phyloP scores from a whole-genome alignment of 2,113 vertebrate species.

The Pterocles gutturalis region DNA sequence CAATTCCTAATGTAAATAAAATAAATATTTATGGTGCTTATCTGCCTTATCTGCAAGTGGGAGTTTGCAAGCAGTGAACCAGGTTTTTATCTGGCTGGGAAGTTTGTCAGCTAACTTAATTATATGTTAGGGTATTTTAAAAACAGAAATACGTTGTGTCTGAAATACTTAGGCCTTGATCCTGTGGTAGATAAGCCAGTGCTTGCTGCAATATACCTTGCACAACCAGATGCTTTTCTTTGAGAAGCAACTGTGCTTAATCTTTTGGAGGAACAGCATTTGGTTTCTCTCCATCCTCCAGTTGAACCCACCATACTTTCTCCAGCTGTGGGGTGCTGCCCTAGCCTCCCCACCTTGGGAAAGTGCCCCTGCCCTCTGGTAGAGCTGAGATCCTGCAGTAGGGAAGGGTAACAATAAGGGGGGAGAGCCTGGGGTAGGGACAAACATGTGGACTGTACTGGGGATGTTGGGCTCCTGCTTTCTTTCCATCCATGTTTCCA shows the following conservation, averaged over 20 bases:
- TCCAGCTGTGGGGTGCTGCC: not conserved
- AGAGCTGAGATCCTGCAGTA: not conserved
- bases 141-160: constrained; percentile 27
- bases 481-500: not conserved
- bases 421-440: not conserved
- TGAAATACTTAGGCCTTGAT: constrained; percentile 55
- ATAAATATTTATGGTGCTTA: constrained; percentile 58
- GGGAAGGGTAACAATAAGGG: not conserved
- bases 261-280: not conserved
- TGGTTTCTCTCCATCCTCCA: not conserved
- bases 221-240: constrained; percentile 35
- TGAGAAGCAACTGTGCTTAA: not conserved
- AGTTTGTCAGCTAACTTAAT: constrained; percentile 60
- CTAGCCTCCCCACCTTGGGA: not conserved
- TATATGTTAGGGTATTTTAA: constrained; percentile 49
- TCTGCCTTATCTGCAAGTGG: constrained; percentile 45
- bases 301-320: not conserved
- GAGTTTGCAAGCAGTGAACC: constrained; percentile 48
- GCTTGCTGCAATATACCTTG: constrained; percentile 8
- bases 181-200: constrained; percentile 43
- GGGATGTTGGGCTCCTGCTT: not conserved
- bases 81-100: constrained; percentile 56
- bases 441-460: not conserved
- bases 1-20: constrained; percentile 60
- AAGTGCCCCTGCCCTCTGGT: not conserved